Evolutionary conservation across 2,797 vertebrate genomes (phyloP).

Genomic region (Myotis pilosus): DNA sequence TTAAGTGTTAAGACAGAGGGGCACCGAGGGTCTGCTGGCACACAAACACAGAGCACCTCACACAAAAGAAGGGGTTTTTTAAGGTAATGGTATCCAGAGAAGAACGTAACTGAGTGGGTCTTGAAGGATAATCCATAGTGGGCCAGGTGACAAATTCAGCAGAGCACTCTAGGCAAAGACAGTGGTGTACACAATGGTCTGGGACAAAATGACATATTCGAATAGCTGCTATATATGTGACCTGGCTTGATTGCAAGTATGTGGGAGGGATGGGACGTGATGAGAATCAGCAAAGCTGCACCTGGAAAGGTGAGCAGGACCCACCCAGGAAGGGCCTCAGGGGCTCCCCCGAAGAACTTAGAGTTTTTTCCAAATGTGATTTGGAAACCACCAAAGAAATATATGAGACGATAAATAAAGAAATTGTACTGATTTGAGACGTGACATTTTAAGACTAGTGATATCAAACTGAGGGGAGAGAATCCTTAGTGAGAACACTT

Average conservation of each 20-base stretch:
- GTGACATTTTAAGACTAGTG: background rate
- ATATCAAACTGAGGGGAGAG: background rate
- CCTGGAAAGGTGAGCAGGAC: background rate
- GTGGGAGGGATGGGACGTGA: background rate
- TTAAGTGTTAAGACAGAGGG: fast-evolving
- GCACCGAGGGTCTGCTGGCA: background rate
- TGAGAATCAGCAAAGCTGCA: background rate
- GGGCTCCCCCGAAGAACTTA: background rate
- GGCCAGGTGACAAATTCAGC: background rate
- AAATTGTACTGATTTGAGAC: background rate
- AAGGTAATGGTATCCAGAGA: background rate
- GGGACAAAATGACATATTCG: background rate
- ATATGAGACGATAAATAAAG: background rate
- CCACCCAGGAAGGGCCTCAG: background rate
- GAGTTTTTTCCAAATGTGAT: background rate
- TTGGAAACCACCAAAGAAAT: background rate
- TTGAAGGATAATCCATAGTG: background rate
- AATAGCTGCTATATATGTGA: background rate
- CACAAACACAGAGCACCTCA: background rate
- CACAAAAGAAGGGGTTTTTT: background rate
- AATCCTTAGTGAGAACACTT: background rate
- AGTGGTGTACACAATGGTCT: fast-evolving
- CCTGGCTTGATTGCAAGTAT: background rate
- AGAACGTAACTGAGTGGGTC: background rate
- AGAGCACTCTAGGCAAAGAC: background rate